Evolutionary conservation across 2,113 vertebrate species (phyloP).

Genomic region (Esox niger): DNA sequence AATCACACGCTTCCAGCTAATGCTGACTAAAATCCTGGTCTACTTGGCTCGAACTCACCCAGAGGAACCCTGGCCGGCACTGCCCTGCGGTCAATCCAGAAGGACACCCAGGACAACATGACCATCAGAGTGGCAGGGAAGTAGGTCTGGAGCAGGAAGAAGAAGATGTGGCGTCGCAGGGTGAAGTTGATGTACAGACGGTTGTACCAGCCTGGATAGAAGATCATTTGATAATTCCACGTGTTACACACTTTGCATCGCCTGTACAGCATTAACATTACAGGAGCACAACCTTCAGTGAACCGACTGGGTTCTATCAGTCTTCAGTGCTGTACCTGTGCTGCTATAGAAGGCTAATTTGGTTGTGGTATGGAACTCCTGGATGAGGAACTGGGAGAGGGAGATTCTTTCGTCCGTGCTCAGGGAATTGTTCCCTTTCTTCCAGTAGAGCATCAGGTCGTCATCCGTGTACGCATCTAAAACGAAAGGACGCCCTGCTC

Average conservation of each 20-base stretch:
- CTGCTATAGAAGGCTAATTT: conserved; percentile 94
- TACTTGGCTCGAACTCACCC: conserved; percentile 58
- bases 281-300: neutral
- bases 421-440: conserved; percentile 88
- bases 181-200: conserved; percentile 86
- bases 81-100: conserved; percentile 85
- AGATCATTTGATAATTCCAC: neutral
- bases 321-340: conserved; percentile 73
- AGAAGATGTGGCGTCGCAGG: conserved; percentile 83
- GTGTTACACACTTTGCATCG: no score
- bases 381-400: conserved; percentile 91
- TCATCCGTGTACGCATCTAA: conserved; percentile 94
- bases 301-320: neutral
- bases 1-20: no score
- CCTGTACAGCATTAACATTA: neutral
- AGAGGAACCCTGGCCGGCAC: conserved; percentile 84
- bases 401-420: conserved; percentile 92
- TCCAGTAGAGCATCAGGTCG: conserved; percentile 95
- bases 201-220: conserved; percentile 83
- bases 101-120: conserved; percentile 88
- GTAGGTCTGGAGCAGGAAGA: conserved; percentile 86
- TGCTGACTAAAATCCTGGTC: neutral
- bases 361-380: conserved; percentile 89
- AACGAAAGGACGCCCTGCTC: conserved; percentile 2
- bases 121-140: conserved; percentile 86